Evolutionary conservation across 35 echinoderm and acorn worm species (phyloP), one percentile per base, ranked within the genome.

Genomic region (Anneissia japonica): DNA sequence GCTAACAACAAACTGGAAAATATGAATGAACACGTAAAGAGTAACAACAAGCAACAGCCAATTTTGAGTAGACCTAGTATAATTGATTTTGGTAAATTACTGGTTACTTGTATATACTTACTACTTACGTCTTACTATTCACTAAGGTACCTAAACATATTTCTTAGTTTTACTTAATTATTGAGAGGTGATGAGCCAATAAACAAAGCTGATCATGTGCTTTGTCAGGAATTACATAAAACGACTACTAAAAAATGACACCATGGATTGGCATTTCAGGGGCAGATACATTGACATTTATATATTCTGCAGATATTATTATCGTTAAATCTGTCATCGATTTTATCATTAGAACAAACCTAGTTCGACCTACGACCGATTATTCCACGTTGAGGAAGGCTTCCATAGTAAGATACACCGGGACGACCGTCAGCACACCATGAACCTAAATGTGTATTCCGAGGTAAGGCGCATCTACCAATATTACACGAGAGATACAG

Each of bases 361-460:
- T 3, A 74, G 84, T 32, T 97, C 95, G 17, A 97, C 91, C 11
- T 97, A 97, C 46, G 91, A 97, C 74, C 88, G 95, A 14, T 64
- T 97, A 16, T 97, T 97, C 81, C 95, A 97, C 56, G 91, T 97
- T 10, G 93, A 93, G 34, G 72, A 88, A 33, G 95, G 91, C 6
- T 97, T 88, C 77, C 81, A 97, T 46, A 94, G 88, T 26, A 97
- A 93, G 75, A 64, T 97, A n/a, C 95, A 97, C 77, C 81, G 95
- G 28, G 95, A 97, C 76, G 95, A 97, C 43, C 80, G 95, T 10
- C 91, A 97, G 75, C 95, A 97, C 37, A 97, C 95, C 0, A 81
- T 93, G 31, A 34, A 39, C n/a, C 79, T 81, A 11, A 81, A 81
- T 26, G 79, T 81, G 6, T 40, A 13, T 37, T 37, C 79, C 4